A percentile compares a stretch with the other conserved stretches of the same genome.
Conservation (phyloP, 2,797 vertebrate species). For the Varecia variegata region DNA sequence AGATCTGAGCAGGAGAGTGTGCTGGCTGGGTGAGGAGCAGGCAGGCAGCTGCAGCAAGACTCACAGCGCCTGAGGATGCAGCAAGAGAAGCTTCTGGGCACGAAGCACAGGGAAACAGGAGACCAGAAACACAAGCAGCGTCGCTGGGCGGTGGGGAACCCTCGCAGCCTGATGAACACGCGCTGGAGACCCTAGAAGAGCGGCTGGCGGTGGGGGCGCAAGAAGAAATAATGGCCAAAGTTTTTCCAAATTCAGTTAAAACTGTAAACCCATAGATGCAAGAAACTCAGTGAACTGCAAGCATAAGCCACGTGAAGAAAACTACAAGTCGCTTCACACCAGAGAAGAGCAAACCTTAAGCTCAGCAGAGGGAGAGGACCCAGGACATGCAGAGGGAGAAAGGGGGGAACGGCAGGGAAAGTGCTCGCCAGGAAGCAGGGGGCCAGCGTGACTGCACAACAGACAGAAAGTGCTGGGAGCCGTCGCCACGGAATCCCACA, state of each 20-base stretch:
- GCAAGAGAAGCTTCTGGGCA: rapidly evolving
- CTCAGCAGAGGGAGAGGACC: background rate
- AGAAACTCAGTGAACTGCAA: background rate
- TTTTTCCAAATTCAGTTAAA: background rate
- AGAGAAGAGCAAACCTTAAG: background rate
- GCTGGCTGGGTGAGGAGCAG: background rate
- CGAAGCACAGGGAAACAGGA: background rate
- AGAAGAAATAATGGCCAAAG: background rate
- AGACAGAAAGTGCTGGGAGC: rapidly evolving
- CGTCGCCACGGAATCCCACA: background rate
- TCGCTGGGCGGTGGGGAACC: no score
- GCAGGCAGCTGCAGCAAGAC: rapidly evolving
- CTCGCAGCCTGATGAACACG: rapidly evolving
- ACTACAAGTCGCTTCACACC: background rate
- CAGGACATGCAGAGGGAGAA: no score
- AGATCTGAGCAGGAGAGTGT: background rate
- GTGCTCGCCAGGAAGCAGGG: background rate
- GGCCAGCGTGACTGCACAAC: background rate
- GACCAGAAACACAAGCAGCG: no score
- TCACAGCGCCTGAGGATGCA: rapidly evolving
- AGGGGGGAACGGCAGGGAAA: background rate
- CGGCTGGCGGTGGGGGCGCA: no score
- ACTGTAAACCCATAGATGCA: background rate
- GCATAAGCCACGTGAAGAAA: background rate
- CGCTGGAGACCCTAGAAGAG: background rate